Percentiles rank a stretch among this genome's conserved stretches.
These are phyloP conservation scores for Hemicordylus capensis DNA, from an alignment of 2,113 vertebrate species.

Conservation along the genomic window DNA sequence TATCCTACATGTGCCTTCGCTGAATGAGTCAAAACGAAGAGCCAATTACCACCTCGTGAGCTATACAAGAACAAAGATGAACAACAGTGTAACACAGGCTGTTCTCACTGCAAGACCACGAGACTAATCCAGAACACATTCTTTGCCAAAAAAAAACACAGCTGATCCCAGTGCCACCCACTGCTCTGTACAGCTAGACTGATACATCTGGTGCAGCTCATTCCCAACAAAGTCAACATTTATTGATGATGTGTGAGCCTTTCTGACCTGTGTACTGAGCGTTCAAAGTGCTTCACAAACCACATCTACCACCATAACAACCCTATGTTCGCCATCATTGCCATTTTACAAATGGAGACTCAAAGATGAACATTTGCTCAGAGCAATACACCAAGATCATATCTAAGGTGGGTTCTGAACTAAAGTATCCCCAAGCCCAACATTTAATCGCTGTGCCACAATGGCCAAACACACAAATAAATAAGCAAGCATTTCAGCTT, in stretches of 20 bases:
- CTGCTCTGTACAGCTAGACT: not conserved
- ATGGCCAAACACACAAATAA: not conserved
- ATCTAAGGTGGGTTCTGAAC: not conserved
- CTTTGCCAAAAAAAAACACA: not conserved
- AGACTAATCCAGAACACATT: not conserved
- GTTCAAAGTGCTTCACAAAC: slow-evolving; percentile 5
- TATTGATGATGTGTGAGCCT: not conserved
- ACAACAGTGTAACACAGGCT: not conserved
- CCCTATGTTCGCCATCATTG: not conserved
- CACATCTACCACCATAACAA: not conserved
- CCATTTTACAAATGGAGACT: not conserved
- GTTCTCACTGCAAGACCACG: slow-evolving; percentile 8
- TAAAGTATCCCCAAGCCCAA: not conserved
- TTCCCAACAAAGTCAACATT: slow-evolving; percentile 29
- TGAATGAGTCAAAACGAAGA: not conserved
- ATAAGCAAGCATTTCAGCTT: not conserved
- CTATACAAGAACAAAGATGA: not conserved
- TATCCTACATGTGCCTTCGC: not conserved
- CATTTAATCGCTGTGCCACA: not conserved
- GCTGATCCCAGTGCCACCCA: not conserved
- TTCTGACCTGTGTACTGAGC: not conserved
- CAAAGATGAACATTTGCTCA: not conserved
- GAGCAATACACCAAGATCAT: not conserved
- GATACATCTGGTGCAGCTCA: slow-evolving; percentile 21
- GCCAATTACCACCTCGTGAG: not conserved